Base-by-base conservation (phyloP, 2,888 invertebrate genomes). In the Volucella inanis region DNA sequence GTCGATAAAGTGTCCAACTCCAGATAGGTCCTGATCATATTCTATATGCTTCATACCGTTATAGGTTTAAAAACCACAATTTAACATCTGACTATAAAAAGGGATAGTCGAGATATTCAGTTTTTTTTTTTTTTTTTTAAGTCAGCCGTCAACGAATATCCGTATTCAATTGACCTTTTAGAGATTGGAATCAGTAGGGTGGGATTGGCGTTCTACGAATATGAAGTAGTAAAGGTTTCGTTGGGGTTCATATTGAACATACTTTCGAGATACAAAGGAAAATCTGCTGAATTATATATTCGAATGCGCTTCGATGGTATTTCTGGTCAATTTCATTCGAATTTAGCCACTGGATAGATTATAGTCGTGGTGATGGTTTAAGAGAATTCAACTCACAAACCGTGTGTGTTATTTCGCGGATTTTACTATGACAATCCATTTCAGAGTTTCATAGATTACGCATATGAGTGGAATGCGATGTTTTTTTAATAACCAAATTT, bases 311-410 rank as follows among this genome's bases (percentile, higher is more conserved):
- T 68, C 54, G 59, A 39, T 57, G 49, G 68, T n/a, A 75, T 70
- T 81, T 81, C 49, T 81, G 80, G 76, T 76, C 81, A 76, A 76
- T 81, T 81, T 76, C 52, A 81, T 70, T 59, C 11, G 47, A 80
- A 67, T 79, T 79, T 52, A 72, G 57, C 31, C 50, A 11, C 47
- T 55, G 22, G 49, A 57, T 57, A 54, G 68, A 31, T n/a, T 15
- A n/a, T 45, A 15, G 61, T 45, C 18, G 11, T 38, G 49, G 3
- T 3, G 31, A 10, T 6, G n/a, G 22, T 12, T 11, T 12, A 18
- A 11, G 55, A 22, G 22, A 22, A 22, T 1, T 22, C 4, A 22
- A 22, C 22, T 22, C 4, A 22, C 22, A 22, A 22, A 22, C 18
- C 39, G 38, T 74, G 64, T 57, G 55, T 55, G 43, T 52, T 55